A percentile compares a stretch with the other conserved stretches of the same genome.
Conservation (phyloP, 2,113 vertebrate species). For the Spilogale gracilis region DNA sequence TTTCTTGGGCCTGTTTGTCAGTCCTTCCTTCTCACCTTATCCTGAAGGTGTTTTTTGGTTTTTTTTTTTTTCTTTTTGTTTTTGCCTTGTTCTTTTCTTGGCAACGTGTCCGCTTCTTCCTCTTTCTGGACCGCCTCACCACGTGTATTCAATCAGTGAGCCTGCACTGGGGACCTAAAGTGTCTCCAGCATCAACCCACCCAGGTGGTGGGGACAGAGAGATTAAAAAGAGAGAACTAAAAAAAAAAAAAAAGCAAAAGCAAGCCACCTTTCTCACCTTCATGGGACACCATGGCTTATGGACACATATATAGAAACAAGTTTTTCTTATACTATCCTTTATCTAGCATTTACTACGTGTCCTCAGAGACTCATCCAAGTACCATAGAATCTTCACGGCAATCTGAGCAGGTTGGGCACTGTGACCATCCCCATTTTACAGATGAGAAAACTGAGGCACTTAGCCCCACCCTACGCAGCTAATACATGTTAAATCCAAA, state of each 20-base stretch:
- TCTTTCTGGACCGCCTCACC: background rate
- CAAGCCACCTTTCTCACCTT: background rate
- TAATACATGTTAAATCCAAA: background rate
- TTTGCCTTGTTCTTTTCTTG: background rate
- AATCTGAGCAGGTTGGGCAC: background rate
- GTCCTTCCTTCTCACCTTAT: background rate
- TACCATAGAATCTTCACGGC: background rate
- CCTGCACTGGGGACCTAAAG: background rate
- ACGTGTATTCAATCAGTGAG: accelerated
- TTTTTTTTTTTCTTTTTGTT: background rate
- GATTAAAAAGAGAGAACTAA: background rate
- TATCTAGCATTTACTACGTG: background rate
- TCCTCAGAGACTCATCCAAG: background rate
- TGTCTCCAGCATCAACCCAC: background rate
- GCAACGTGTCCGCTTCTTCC: background rate
- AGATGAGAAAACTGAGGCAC: conserved; percentile 33
- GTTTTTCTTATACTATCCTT: background rate
- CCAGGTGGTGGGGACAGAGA: background rate
- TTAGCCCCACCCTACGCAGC: background rate
- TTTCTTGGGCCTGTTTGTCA: background rate
- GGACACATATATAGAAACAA: background rate
- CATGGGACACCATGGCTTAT: background rate
- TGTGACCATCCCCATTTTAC: background rate
- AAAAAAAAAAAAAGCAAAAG: background rate
- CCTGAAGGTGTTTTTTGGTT: background rate